phyloP scores from a whole-genome alignment of 2,113 vertebrate genomes.

The Acinonyx jubatus region DNA sequence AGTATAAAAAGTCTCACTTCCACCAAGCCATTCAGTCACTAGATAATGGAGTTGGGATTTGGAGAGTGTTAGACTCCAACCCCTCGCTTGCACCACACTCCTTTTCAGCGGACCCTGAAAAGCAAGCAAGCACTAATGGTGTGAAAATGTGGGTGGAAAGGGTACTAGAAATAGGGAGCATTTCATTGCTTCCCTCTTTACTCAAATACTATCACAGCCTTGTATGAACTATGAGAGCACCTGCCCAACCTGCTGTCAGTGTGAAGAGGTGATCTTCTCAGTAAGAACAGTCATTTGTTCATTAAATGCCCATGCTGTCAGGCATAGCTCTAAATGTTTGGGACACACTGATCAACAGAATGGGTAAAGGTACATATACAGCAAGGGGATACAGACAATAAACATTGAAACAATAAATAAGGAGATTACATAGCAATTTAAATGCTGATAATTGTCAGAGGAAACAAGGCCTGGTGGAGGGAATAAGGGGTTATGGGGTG shows the following conservation, averaged over 20 bases:
- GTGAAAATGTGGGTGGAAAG: no score
- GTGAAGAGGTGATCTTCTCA: background rate
- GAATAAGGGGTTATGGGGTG: accelerated
- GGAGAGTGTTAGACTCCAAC: background rate
- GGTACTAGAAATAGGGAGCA: background rate
- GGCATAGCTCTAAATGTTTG: background rate
- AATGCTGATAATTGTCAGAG: background rate
- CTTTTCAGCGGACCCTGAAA: background rate
- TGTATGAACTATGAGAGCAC: background rate
- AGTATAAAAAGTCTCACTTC: background rate
- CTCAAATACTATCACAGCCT: background rate
- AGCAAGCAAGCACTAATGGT: background rate
- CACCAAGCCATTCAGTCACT: background rate
- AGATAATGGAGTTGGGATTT: background rate
- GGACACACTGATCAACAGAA: background rate
- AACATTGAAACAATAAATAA: background rate
- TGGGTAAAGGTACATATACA: background rate
- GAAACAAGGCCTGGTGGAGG: background rate
- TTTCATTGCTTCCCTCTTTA: background rate
- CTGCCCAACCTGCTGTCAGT: background rate
- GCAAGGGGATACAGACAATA: background rate
- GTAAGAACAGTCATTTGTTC: background rate
- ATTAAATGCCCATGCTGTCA: background rate
- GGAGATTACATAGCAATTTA: background rate
- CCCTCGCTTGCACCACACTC: background rate